Evolutionary conservation across 2,113 vertebrate species (phyloP), one percentile per base, ranked within the genome.

Genomic region (Strix uralensis): DNA sequence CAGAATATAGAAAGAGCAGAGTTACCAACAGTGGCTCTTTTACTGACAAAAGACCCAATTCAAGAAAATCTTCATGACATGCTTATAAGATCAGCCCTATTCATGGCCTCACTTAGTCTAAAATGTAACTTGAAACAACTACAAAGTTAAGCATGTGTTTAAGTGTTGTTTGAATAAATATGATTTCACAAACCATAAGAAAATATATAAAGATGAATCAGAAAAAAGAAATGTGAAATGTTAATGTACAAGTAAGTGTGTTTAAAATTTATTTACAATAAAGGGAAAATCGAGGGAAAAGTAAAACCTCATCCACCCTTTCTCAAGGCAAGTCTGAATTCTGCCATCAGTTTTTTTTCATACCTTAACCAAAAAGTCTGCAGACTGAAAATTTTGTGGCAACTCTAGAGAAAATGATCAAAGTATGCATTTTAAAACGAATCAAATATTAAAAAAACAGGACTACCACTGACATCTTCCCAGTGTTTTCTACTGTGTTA

Each of bases 91-190:
- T 69, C 62, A 94, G 30, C 5, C 15, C 49, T 82, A 23, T 81
- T 81, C 38, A 47, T 55, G 40, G 17, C 44, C 63, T 72, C 46
- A 15, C 58, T 80, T 59, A 62, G 47, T 65, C 40, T 70, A 32
- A 93, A 85, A 73, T 61, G 36, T 26, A 52, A 52, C 85, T 86
- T 83, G 40, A 94, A 94, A 87, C 25, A 86, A 49, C 72, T 47
- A 29, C 49, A 55, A 79, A 92, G 49, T 46, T 70, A 96, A 94
- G 72, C 72, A 49, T 23, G 15, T 85, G 69, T 88, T 95, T 91
- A 92, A 93, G 54, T 94, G 77, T 88, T 93, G 16, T 29, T 85
- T 82, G 27, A 90, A 88, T 85, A 93, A 79, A 54, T 71, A 54
- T 58, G 27, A 51, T 67, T 92, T 90, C 62, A 82, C 15, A 62